Evolutionary conservation across 2,888 invertebrate genomes (phyloP), one percentile per base, ranked within the genome.

Genomic region (Meloe dianella): DNA sequence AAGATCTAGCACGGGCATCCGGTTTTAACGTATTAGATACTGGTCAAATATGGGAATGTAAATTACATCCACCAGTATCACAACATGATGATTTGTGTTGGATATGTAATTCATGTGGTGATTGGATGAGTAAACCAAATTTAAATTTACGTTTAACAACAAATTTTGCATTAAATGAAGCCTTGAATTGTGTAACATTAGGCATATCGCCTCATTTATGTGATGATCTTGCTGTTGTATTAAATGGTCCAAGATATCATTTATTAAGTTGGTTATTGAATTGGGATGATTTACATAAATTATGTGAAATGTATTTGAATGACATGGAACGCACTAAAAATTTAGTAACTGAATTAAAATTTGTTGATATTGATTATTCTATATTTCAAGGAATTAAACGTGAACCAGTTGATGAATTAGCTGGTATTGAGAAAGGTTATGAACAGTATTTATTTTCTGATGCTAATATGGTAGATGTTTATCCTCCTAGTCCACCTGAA

Each of bases 191-290:
- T 12, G 90, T 90, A 74, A 86, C 87, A 17, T 80, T 91, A n/a
- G 91, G 90, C 0, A 85, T 92, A 20, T 87, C 87, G 41, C 84
- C 87, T 0, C 90, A 89, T 68, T 79, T 91, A 35, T 89, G 90
- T 77, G 90, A 91, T 79, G 92, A 92, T 80, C 84, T 93, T 20
- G 88, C 89, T 1, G 90, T 91, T 7, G 86, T 92, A 65, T 82
- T 92, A 17, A 90, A 90, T 60, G 90, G 91, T 74, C 91, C 91
- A 0, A 84, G 93, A 59, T 88, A 91, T 72, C 91, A 92, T 77
- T 87, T 90, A 57, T 85, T 93, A 1, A 90, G 88, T 7, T 93
- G 92, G 92, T 87, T 89, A 63, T 84, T 90, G 12, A 85, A 86
- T 38, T 89, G 89, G 89, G 80, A 81, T 56, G 86, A 88, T 71